phyloP scores from a whole-genome alignment of 2,888 invertebrate species.

The Rhabditoides inermis region DNA sequence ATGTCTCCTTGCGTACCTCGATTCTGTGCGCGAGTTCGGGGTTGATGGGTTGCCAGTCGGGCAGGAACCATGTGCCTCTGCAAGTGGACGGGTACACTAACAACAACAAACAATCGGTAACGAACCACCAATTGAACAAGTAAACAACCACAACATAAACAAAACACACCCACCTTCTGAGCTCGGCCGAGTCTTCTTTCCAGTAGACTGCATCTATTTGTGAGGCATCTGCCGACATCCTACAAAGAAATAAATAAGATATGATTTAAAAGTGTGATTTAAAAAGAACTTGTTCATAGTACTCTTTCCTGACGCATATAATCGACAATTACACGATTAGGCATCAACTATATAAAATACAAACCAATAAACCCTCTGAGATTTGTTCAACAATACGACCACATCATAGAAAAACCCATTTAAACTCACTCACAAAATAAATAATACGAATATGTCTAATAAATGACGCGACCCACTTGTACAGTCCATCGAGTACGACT shows the following conservation, averaged over 20 bases:
- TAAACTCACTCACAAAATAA: conserved; percentile 11
- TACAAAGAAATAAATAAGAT: neutral
- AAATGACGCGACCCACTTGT: conserved; percentile 10
- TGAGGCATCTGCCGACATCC: conserved; percentile 13
- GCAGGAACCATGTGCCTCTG: neutral
- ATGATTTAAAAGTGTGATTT: neutral
- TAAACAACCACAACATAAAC: neutral
- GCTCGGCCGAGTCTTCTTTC: conserved; percentile 60
- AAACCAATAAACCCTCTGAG: neutral
- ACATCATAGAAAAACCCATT: neutral
- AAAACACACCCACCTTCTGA: conserved; percentile 58
- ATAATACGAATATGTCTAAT: neutral
- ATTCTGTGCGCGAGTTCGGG: conserved; percentile 60
- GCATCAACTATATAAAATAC: neutral
- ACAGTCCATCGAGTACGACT: conserved; percentile 47
- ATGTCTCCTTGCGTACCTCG: too few species aligned
- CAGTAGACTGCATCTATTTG: conserved; percentile 42
- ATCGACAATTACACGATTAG: neutral
- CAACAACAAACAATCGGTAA: neutral
- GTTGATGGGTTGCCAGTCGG: conserved; percentile 61
- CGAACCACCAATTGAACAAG: neutral
- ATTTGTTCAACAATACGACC: neutral
- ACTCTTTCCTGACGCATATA: neutral
- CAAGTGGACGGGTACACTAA: too few species aligned
- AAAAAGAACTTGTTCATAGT: neutral